Evolutionary conservation across 1,140 invertebrate genomes (phyloP).

Genomic region (Camponotus floridanus): DNA sequence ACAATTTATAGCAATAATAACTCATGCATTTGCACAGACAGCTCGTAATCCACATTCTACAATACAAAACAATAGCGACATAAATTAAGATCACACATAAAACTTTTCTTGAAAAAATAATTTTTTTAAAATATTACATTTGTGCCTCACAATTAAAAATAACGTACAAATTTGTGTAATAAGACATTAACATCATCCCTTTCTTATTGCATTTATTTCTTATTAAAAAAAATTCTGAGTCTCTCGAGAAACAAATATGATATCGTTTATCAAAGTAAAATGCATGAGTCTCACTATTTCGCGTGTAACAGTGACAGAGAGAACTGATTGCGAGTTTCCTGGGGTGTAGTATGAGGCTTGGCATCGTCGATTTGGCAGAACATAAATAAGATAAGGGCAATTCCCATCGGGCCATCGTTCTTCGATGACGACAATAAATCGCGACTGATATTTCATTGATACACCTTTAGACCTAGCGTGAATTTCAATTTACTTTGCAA

Average conservation of each 20-base stretch:
- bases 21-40: too few relatives aligned
- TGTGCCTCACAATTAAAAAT: neutral
- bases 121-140: neutral
- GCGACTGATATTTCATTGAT: constrained; percentile 15
- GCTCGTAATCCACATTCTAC: neutral
- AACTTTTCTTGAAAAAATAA: neutral
- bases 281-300: neutral
- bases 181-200: neutral
- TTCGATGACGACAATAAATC: constrained; percentile 20
- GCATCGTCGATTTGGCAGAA: constrained; percentile 42
- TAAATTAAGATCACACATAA: neutral
- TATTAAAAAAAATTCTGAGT: neutral
- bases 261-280: neutral
- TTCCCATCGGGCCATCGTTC: neutral
- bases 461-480: neutral
- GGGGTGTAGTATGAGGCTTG: neutral
- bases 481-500: constrained; percentile 17
- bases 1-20: too few relatives aligned
- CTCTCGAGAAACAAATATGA: neutral
- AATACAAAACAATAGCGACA: neutral
- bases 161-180: neutral
- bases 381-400: neutral
- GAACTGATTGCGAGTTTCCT: constrained; percentile 22
- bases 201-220: neutral
- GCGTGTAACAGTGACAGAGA: neutral